These are phyloP conservation scores for Corvus cornix DNA, from an alignment of 2,113 vertebrate genomes.

Conservation along the genomic window DNA sequence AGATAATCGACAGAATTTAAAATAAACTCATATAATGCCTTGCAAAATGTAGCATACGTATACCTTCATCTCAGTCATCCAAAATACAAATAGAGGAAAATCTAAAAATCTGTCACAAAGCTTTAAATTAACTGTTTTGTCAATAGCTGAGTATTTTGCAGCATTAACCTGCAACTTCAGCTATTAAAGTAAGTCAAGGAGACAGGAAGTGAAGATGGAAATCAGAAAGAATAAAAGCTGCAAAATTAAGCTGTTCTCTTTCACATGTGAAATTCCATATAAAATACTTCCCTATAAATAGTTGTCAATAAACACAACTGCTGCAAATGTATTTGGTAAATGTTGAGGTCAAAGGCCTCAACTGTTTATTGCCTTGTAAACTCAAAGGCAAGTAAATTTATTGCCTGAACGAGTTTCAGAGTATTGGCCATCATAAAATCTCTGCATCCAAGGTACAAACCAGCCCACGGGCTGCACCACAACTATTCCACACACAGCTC, in stretches of 20 bases:
- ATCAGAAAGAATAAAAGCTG: not conserved
- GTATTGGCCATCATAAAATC: constrained; percentile 79
- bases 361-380: constrained; percentile 87
- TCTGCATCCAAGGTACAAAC: constrained; percentile 69
- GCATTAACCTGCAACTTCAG: not conserved
- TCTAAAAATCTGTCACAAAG: not conserved
- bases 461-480: constrained; percentile 60
- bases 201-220: constrained; percentile 5
- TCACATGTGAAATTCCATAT: constrained; percentile 67
- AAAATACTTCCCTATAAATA: constrained; percentile 79
- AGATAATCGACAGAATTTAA: not conserved
- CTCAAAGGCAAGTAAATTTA: constrained; percentile 86
- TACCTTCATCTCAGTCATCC: not conserved
- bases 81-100: not conserved
- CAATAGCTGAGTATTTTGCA: not conserved
- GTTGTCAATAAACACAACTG: constrained; percentile 83
- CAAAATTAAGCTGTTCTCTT: constrained; percentile 41
- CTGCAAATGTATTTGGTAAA: constrained; percentile 85
- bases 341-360: constrained; percentile 81
- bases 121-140: not conserved
- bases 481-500: constrained; percentile 35
- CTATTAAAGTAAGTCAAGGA: constrained; percentile 14
- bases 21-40: not conserved
- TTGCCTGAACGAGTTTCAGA: constrained; percentile 79
- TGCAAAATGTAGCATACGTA: not conserved